Evolutionary conservation across 2,797 vertebrate genomes (phyloP).

Genomic region (Alosa sapidissima): DNA sequence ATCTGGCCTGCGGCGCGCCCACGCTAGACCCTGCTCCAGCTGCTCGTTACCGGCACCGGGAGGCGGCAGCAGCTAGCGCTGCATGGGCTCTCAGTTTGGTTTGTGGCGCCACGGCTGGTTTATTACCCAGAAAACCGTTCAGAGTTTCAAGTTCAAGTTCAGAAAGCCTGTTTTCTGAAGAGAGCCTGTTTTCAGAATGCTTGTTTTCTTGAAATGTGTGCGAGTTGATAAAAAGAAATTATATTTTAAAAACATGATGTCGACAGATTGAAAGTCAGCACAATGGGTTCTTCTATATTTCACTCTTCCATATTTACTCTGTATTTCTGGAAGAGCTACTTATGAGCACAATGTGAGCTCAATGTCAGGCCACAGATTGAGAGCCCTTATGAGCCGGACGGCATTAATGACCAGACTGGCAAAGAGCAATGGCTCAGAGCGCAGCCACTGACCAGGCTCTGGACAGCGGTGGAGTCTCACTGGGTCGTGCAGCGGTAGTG

Average conservation of each 20-base stretch:
- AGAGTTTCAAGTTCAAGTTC: not conserved
- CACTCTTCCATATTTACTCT: no score
- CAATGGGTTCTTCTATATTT: no score
- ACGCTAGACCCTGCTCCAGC: conserved; percentile 30
- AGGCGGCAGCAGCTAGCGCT: not conserved
- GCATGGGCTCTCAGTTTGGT: not conserved
- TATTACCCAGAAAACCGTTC: not conserved
- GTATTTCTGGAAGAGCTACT: no score
- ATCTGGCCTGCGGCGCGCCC: conserved; percentile 36
- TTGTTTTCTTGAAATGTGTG: not conserved
- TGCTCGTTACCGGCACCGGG: not conserved
- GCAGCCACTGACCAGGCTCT: not conserved
- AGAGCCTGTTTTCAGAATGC: not conserved
- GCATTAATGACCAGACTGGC: not conserved
- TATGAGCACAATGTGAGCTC: no score
- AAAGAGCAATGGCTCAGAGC: not conserved
- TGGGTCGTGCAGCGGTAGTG: not conserved
- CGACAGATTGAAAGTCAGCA: no score
- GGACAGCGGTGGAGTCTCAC: not conserved
- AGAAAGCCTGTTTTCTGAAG: not conserved
- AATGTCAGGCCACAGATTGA: no score
- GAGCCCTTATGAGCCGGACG: not conserved
- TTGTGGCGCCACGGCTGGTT: not conserved
- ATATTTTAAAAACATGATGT: not conserved
- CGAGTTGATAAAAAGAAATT: not conserved